phyloP scores from a whole-genome alignment of 2,888 invertebrate species.

The Gerris lacustris region DNA sequence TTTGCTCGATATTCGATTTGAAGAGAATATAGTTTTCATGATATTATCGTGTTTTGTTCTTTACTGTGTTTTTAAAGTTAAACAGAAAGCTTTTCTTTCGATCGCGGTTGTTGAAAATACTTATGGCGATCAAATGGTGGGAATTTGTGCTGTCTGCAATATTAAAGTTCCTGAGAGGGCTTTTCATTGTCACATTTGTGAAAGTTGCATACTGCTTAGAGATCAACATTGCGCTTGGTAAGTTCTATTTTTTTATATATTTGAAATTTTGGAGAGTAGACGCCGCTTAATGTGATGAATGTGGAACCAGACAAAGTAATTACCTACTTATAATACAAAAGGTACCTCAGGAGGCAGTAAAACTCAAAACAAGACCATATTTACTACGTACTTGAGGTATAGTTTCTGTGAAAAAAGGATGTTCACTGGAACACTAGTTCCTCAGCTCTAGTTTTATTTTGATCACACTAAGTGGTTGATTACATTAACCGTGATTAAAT shows the following conservation, averaged over 20 bases:
- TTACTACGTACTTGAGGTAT: too few species aligned
- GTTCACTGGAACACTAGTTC: too few species aligned
- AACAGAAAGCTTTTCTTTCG: conserved; percentile 32
- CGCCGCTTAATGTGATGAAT: too few species aligned
- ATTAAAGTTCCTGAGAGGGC: conserved; percentile 54
- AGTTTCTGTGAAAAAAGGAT: too few species aligned
- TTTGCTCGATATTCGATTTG: conserved; percentile 54
- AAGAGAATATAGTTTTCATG: conserved; percentile 50
- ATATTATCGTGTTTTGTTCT: conserved; percentile 40
- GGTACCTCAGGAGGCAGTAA: too few species aligned
- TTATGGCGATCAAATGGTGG: conserved; percentile 33
- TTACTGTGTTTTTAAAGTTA: conserved; percentile 39
- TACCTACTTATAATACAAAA: too few species aligned
- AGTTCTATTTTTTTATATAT: conserved; percentile 30
- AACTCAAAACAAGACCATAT: too few species aligned
- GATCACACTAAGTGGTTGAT: too few species aligned
- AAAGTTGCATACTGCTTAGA: conserved; percentile 62
- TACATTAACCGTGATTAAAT: too few species aligned
- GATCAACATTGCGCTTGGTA: conserved; percentile 73
- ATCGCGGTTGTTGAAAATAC: conserved; percentile 32
- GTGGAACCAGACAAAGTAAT: too few species aligned
- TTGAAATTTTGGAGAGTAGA: not conserved
- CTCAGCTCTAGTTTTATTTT: too few species aligned
- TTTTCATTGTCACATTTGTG: conserved; percentile 71
- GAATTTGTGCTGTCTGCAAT: conserved; percentile 48